Evolutionary conservation across 1,140 invertebrate genomes (phyloP).

Genomic region (Amphibalanus amphitrite): DNA sequence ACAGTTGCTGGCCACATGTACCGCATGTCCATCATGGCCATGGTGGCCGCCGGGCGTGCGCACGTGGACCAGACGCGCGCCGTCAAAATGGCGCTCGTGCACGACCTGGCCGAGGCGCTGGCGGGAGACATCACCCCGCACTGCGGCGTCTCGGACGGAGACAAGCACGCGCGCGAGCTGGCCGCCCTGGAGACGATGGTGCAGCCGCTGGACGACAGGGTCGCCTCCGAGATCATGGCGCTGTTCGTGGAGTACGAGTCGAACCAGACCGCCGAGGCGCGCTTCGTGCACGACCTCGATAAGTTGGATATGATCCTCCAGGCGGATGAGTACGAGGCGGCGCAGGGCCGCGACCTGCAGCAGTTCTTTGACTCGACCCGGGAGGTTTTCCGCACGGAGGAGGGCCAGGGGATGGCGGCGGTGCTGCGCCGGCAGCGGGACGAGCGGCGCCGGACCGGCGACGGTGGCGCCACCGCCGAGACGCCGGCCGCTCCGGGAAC

Average conservation of each 20-base stretch:
- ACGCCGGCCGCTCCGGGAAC: no score
- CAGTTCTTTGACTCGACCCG: constrained; percentile 72
- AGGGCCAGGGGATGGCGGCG: background rate
- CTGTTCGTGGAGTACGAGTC: constrained; percentile 82
- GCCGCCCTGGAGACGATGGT: constrained; percentile 66
- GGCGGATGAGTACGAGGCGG: constrained; percentile 83
- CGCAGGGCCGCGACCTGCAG: constrained; percentile 34
- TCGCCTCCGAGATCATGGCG: constrained; percentile 46
- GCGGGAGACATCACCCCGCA: constrained; percentile 93
- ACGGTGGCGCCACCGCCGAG: no score
- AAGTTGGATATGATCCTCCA: constrained; percentile 88
- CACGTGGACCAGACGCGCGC: constrained; percentile 3
- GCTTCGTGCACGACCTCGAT: constrained; percentile 89
- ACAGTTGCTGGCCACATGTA: constrained; percentile 94
- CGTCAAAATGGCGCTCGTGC: constrained; percentile 53
- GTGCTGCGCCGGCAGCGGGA: background rate
- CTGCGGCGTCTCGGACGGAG: constrained; percentile 64
- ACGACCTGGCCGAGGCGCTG: constrained; percentile 90
- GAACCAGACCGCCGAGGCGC: constrained; percentile 64
- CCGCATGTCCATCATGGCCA: constrained; percentile 81
- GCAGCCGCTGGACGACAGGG: constrained; percentile 40
- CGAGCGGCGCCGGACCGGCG: no score
- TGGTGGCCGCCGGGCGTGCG: constrained; percentile 42
- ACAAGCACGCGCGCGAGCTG: constrained; percentile 71
- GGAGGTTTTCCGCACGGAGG: background rate